Percentiles rank a stretch among this genome's conserved stretches.
Evolutionary conservation across 2,113 vertebrate genomes (phyloP).

Genomic region (Brachypteracias leptosomus): DNA sequence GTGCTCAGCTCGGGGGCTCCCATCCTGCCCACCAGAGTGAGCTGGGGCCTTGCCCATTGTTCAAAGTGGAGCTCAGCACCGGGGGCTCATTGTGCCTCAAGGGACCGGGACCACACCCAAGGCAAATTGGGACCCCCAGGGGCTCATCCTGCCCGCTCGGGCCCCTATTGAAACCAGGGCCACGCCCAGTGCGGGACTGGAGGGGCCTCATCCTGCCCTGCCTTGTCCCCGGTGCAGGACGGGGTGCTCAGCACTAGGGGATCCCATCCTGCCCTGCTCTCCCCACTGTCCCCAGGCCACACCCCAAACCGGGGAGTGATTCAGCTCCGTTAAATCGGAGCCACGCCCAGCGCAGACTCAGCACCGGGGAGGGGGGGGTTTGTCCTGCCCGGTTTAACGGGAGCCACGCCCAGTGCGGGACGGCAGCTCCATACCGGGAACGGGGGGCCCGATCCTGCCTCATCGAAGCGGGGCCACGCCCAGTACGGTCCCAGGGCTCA

Average conservation of each 20-base stretch:
- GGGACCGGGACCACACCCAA: background rate
- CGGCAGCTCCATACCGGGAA: background rate
- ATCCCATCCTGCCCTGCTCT: background rate
- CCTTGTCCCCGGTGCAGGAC: too few relatives aligned
- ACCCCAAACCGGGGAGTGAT: background rate
- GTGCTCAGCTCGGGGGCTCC: background rate
- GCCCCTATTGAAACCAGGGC: background rate
- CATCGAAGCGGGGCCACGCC: background rate
- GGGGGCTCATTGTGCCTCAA: background rate
- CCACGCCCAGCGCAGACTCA: background rate
- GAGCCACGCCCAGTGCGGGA: background rate
- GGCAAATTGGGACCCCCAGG: too few relatives aligned
- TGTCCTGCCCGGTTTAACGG: background rate
- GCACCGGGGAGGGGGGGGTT: background rate
- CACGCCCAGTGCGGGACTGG: background rate
- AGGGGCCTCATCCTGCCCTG: background rate
- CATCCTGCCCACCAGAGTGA: accelerated
- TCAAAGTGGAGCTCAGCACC: too few relatives aligned
- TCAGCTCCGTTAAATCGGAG: background rate
- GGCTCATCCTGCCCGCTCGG: background rate
- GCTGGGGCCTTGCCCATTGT: accelerated
- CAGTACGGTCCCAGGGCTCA: background rate
- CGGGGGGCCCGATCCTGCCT: background rate
- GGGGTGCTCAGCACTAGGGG: background rate
- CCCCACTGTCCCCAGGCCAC: background rate